Base-by-base conservation (phyloP, 2,888 invertebrate genomes). In the Ophraella communa region DNA sequence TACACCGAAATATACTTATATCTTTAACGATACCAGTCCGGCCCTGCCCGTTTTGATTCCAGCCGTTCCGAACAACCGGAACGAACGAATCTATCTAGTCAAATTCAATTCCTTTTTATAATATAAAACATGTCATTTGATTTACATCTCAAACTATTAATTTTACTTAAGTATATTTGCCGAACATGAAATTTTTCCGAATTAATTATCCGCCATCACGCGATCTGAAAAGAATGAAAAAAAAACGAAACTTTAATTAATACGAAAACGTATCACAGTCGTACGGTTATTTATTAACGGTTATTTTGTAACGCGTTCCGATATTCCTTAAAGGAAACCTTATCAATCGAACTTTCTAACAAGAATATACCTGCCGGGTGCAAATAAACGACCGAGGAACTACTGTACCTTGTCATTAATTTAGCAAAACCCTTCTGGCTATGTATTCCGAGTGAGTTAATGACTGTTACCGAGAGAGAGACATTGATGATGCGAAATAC, bases 381-480 rank as follows among this genome's bases (percentile, higher is more conserved):
- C 67, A 65, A 67, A 69, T 68, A 68, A 69, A 67, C 68, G 64
- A 70, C 64, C 60, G 62, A 69, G 67, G 67, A 69, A 67, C 68
- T 62, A 70, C 64, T 62, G 62, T 67, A 65, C 66, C 69, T 66
- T 66, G 64, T 64, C 61, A 67, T 65, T 65, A 68, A 66, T 67
- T 67, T 72, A 64, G 68, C 51, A 64, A 71, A 72, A 72, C 69
- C 69, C 75, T 73, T 68, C 52, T 69, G 73, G 75, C 75, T 69
- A 73, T 70, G n/a, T n/a, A 71, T 73, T 74, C 70, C 63, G 68
- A 70, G 64, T 73, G 74, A 74, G 76, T 76, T 76, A 76, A 76
- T 76, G 75, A 76, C 69, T 69, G 63, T 64, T 64, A 67, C 59
- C n/a, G n/a, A n/a, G n/a, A n/a, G n/a, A 71, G 70, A 68, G 71